Evolutionary conservation across 2,113 vertebrate species (phyloP).

Genomic region (Mirounga angustirostris): DNA sequence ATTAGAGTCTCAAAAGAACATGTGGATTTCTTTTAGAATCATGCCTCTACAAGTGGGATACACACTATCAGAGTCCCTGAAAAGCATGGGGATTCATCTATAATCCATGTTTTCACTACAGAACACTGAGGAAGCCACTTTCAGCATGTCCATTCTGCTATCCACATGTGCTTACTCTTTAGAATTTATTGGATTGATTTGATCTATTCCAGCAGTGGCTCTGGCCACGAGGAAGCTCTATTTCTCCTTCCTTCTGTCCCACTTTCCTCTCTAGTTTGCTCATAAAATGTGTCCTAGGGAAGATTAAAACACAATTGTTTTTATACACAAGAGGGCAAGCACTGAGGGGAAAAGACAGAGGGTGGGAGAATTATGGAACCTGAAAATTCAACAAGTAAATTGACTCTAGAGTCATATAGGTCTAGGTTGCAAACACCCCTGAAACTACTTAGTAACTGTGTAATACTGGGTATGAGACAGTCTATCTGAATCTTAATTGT

Average conservation of each 20-base stretch:
- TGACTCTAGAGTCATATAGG: not conserved
- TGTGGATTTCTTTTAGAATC: slow-evolving; percentile 46
- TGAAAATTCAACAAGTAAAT: not conserved
- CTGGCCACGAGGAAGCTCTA: not conserved
- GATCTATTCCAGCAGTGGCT: not conserved
- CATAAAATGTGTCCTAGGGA: not conserved
- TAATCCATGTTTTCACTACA: not conserved
- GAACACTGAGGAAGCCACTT: not conserved
- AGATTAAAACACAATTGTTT: not conserved
- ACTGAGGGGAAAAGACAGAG: not conserved
- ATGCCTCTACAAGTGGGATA: not conserved
- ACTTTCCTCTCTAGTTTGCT: not conserved
- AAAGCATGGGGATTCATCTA: not conserved
- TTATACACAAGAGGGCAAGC: not conserved
- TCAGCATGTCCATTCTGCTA: not conserved
- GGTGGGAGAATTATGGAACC: not conserved
- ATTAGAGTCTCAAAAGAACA: slow-evolving; percentile 16
- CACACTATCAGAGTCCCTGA: not conserved
- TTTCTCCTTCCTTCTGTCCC: not conserved
- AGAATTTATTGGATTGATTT: not conserved
- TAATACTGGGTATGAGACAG: not conserved
- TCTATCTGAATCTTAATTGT: not conserved
- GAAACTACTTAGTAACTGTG: not conserved
- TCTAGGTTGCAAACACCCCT: not conserved
- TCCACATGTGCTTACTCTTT: not conserved